A percentile compares a stretch with the other conserved stretches of the same genome.
Conservation (phyloP, 2,797 vertebrate genomes). For the Myotis myotis region DNA sequence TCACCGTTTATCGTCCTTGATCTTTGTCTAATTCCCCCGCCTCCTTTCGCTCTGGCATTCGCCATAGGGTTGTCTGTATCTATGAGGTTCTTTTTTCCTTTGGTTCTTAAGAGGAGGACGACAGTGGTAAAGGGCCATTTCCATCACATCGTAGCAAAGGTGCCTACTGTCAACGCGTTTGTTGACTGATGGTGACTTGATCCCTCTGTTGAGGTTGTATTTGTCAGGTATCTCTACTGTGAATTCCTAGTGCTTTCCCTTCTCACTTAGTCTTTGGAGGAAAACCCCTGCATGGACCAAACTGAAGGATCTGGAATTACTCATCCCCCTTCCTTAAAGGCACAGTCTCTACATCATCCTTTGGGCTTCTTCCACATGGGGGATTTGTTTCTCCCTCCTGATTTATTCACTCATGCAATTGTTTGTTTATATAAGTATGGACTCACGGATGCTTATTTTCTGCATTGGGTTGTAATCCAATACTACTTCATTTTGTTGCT, state of each 20-base stretch:
- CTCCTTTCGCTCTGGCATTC: background rate
- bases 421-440: background rate
- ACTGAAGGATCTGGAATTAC: background rate
- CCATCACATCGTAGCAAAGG: background rate
- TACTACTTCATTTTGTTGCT: background rate
- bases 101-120: background rate
- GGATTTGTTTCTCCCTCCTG: background rate
- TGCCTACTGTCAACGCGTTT: background rate
- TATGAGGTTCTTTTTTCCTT: background rate
- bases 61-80: background rate
- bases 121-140: background rate
- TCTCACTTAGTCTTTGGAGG: background rate
- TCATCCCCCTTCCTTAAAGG: background rate
- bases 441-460: background rate
- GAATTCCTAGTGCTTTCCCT: background rate
- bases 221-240: background rate
- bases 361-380: background rate
- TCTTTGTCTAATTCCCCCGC: background rate
- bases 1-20: background rate
- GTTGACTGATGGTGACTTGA: background rate
- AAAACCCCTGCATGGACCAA: background rate
- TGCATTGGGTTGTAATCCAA: background rate
- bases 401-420: background rate
- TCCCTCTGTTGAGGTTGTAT: background rate
- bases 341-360: background rate